Evolutionary conservation across 2,888 invertebrate genomes (phyloP).

Genomic region (Danaus chrysippus): DNA sequence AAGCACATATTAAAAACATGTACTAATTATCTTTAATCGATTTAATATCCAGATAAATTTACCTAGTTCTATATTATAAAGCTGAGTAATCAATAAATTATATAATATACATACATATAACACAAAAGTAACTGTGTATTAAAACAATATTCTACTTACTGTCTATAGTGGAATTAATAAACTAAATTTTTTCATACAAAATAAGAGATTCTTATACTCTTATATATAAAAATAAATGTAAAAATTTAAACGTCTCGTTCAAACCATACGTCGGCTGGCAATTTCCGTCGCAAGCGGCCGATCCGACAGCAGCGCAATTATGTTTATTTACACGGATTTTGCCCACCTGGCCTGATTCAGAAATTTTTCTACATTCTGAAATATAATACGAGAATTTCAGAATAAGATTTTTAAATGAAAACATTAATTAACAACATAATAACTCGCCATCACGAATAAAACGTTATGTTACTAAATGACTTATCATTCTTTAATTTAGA

Average conservation of each 20-base stretch:
- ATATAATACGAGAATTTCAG: too few species aligned
- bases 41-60: neutral
- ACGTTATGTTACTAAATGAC: too few species aligned
- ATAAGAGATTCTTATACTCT: neutral
- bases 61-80: neutral
- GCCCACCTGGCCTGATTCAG: conserved; percentile 5
- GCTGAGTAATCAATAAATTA: too few species aligned
- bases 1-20: conserved; percentile 9
- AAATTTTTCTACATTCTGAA: neutral
- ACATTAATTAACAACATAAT: too few species aligned
- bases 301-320: conserved; percentile 1
- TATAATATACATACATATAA: too few species aligned
- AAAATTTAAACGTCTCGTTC: neutral
- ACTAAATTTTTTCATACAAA: too few species aligned
- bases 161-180: too few species aligned
- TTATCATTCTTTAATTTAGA: too few species aligned
- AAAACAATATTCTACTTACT: too few species aligned
- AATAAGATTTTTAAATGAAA: too few species aligned
- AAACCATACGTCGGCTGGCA: conserved; percentile 4
- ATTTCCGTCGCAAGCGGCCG: conserved; percentile 5
- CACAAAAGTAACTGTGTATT: too few species aligned
- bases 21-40: neutral
- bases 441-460: too few species aligned
- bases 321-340: conserved; percentile 1
- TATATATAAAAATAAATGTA: neutral